Base-by-base conservation (phyloP, 2,888 invertebrate species). In the Herminia tarsipennalis region DNA sequence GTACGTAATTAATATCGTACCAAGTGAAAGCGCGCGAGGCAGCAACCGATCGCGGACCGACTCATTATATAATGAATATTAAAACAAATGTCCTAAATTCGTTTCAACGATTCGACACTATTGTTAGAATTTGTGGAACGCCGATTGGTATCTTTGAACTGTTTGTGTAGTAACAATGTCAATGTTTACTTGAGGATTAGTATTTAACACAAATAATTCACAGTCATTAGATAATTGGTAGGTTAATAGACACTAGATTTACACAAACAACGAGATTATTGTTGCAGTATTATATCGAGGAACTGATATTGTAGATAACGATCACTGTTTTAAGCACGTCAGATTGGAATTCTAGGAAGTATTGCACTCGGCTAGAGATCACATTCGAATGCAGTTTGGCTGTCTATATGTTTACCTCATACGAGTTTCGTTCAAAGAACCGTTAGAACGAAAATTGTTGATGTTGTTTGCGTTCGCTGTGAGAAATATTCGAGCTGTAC, bases 61-160 rank as follows among this genome's bases (percentile, higher is more conserved):
- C 73, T 86, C 86, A 83, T 90, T 90, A 89, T 85, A 80, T 88
- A 90, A 89, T 86, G 87, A 88, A 86, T 86, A 83, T 86, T 76
- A 85, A 87, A 86, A 80, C 86, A 81, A 83, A 81, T 80, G 86
- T 78, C 80, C 86, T 81, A 77, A 86, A 88, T 84, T 78, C 78
- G 70, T 65, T 75, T 71, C 66, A 69, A 66, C 65, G 63, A 75
- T 75, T 73, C 69, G 72, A 68, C 69, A 66, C 63, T 63, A 70
- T 74, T 78, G 76, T 76, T 78, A 28, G 44, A 76, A 76, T 70
- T 58, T 50, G 43, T 49, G 35, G 37, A 45, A 51, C 55, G 51
- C 50, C 35, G 36, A 54, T 52, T 44, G 44, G 34, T 43, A 35
- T 49, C 37, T 57, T 29, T 44, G 43, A 38, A 22, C 63, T 50